Evolutionary conservation across 2,797 vertebrate genomes (phyloP), one percentile per base, ranked within the genome.

Genomic region (Mastacembelus armatus): DNA sequence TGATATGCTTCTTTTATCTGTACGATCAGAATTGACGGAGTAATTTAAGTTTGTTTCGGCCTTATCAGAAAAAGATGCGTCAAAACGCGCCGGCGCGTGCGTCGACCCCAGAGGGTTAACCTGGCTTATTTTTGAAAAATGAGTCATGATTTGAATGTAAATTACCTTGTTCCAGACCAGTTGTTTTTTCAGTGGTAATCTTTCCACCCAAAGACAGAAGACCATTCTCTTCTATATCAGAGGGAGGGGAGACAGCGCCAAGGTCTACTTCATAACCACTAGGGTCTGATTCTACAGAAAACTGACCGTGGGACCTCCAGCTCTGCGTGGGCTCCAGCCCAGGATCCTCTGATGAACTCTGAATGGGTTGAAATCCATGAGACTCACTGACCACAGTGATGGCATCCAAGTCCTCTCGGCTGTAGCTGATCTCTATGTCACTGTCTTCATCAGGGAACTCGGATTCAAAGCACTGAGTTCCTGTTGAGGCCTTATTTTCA

Each of bases 401-500:
- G n/a, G 66, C 26, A 0, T 88, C 88, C 60, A 91, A 74, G 61
- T 92, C 90, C 55, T 92, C 91, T 47, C 49, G 66, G 59, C 88
- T 92, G 68, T 92, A 91, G 66, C 90, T 91, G 48, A 92, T 90
- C 72, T 92, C 91, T 11, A 91, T 90, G 80, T 92, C 91, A 2
- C 91, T 92, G 67, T 90, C 91, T 62, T 91, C 90, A 0, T 91
- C 87, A 0, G 90, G 91, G 38, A 92, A 92, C 47, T 92, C 91
- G 0, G 91, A 91, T 69, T 92, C 91, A 14, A 92, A 92, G 71
- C 91, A 92, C 66, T 92, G 91, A 22, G 91, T 92, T 58, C 90
- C 91, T 2, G 90, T 90, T 2, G 91, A 92, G 10, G 90, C 90
- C 77, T 90, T 92, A 63, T 91, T 90, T 72, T 92, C 90, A 5